Evolutionary conservation across 2,113 vertebrate species (phyloP), one percentile per base, ranked within the genome.

Genomic region (Heptranchias perlo): DNA sequence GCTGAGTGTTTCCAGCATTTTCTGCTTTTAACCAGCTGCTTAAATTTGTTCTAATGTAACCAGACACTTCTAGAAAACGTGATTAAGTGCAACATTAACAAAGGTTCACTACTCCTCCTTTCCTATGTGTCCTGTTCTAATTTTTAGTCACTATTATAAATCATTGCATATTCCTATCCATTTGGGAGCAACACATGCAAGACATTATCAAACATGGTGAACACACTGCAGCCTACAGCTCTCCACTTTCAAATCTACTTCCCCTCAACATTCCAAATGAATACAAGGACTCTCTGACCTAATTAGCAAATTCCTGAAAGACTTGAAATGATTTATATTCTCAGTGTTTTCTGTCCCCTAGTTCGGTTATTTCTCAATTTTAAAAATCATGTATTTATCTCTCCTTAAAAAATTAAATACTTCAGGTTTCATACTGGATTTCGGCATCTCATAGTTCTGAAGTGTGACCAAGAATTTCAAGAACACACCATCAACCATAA

Each of bases 121-220:
- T 95, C 94, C 94, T 73, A 18, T 95, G 94, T 95, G 94, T 95
- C 94, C 94, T 95, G 94, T 69, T 95, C 64, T 95, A 95, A 95
- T 95, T 95, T 69, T 69, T 16, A 52, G 94, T 35, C 62, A 67
- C 94, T 35, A 31, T 95, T 95, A 73, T 95, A 95, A 95, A 95
- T 95, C 94, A 73, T 95, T 67, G 65, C 94, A 73, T 69, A 67
- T 67, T 49, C n/a, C 11, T 7, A 69, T 14, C 47, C 62, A 67
- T 35, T 49, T 69, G 94, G 93, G 94, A 95, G 13, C 93, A 95
- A 69, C 11, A 25, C 35, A 31, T 44, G 14, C 58, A 58, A 93
- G 89, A 69, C 65, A 69, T 95, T 69, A 95, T 69, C 65, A 95
- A 95, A 95, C 65, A 49, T 52, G 94, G 65, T 73, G 23, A 31